phyloP scores from a whole-genome alignment of 2,888 invertebrate species.

The Phalera bucephala region DNA sequence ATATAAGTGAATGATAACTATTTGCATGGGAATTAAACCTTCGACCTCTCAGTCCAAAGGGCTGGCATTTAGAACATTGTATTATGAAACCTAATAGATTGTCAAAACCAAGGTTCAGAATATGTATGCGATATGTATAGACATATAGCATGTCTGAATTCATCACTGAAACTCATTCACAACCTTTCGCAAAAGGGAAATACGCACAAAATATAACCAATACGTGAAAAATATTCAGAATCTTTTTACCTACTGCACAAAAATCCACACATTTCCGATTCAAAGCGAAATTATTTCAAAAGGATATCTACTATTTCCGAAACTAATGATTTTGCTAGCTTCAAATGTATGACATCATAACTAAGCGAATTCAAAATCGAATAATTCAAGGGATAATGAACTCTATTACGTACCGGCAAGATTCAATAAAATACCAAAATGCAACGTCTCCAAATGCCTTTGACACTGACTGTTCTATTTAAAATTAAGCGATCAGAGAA shows the following conservation, averaged over 20 bases:
- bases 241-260: slow-evolving; percentile 1
- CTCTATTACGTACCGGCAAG: slow-evolving; percentile 13
- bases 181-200: not conserved
- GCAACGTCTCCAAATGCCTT: slow-evolving; percentile 40
- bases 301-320: slow-evolving; percentile 6
- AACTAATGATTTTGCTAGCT: slow-evolving; percentile 11
- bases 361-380: slow-evolving; percentile 8
- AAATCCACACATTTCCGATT: slow-evolving; percentile 6
- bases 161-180: not conserved
- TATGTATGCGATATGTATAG: no score
- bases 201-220: not conserved
- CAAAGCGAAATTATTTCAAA: slow-evolving; percentile 16
- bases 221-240: slow-evolving; percentile 8
- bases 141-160: no score
- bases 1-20: no score
- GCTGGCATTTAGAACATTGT: no score
- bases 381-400: slow-evolving; percentile 8
- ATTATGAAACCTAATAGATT: no score
- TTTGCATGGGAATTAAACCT: no score
- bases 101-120: no score
- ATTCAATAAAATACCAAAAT: slow-evolving; percentile 20
- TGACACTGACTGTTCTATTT: slow-evolving; percentile 47
- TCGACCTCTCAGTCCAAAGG: no score
- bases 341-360: slow-evolving; percentile 2
- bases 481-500: slow-evolving; percentile 26